Evolutionary conservation across 2,113 vertebrate genomes (phyloP), one percentile per base, ranked within the genome.

Genomic region (Ranitomeya imitator): DNA sequence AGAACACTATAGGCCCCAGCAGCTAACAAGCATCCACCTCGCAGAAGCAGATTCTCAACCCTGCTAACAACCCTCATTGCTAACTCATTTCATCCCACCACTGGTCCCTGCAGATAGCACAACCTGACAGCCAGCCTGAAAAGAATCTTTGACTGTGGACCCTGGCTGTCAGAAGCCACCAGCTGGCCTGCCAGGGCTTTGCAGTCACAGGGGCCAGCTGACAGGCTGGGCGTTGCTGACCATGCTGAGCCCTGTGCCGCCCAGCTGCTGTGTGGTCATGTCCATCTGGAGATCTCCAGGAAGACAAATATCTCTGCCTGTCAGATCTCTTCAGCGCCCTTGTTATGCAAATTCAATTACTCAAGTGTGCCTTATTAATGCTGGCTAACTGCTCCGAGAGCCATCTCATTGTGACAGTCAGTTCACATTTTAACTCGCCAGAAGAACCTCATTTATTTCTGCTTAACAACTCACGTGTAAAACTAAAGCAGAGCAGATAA

Each of bases 321-420:
- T 96, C 96, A 96, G 93, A 94, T 88, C 94, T 92, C 92, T 92
- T 94, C 94, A 92, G 92, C 90, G 71, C 93, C 93, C 97, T 98
- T 99, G 97, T 99, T 97, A 99, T 99, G 98, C 96, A 97, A 99
- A 99, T 99, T 96, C 93, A 95, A 95, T 96, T 96, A 96, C 95
- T 96, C 95, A 95, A 96, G 95, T 95, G 95, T 95, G 95, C 93
- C 95, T 95, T 94, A 95, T 95, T 95, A 95, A 93, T 93, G 94
- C 95, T 95, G 95, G 95, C 95, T 95, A 97, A 96, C 94, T 94
- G 91, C 92, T 95, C 94, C 92, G 93, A 94, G 93, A 94, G 94
- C 91, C 89, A 92, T 94, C 93, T 95, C 93, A 94, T 93, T 94
- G 94, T 95, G 95, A 96, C 95, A 95, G 93, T 92, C 92, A 88